These are phyloP conservation scores for Dysmachus trigonus DNA, from an alignment of 2,888 invertebrate species.

Conservation along the genomic window DNA sequence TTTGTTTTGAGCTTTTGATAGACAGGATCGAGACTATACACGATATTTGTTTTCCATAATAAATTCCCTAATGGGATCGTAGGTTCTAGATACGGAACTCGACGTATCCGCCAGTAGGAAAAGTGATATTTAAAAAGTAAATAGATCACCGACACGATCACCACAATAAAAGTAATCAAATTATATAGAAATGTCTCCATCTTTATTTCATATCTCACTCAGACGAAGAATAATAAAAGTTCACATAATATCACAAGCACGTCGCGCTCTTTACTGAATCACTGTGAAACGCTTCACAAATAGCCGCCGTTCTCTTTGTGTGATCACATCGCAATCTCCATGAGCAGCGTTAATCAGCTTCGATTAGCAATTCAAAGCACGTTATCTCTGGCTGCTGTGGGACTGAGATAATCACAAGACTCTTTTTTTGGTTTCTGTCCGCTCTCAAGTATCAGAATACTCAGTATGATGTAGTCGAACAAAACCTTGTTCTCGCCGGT, in stretches of 20 bases:
- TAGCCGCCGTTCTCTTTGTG: not conserved
- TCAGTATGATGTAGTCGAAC: not conserved
- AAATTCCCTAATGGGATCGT: conserved; percentile 54
- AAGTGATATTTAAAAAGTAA: not conserved
- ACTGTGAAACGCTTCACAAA: not conserved
- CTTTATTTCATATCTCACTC: not conserved
- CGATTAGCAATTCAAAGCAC: not conserved
- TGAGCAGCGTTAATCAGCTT: not conserved
- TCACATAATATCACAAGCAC: not conserved
- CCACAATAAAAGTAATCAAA: not conserved
- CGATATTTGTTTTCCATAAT: conserved; percentile 42
- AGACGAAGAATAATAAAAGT: not conserved
- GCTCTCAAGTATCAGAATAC: not conserved
- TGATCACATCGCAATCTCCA: too few species aligned
- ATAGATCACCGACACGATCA: not conserved
- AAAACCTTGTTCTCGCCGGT: not conserved
- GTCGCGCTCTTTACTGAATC: not conserved
- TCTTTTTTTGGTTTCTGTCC: not conserved
- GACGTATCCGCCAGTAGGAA: conserved; percentile 44
- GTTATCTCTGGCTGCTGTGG: not conserved
- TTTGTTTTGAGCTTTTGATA: conserved; percentile 56
- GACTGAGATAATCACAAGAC: not conserved
- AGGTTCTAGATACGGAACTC: conserved; percentile 48
- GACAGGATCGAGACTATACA: conserved; percentile 54
- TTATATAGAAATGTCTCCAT: not conserved